A percentile compares a stretch with the other conserved stretches of the same genome.
These are phyloP conservation scores for Nothoprocta pentlandii DNA, from an alignment of 2,113 vertebrate genomes.

Conservation along the genomic window DNA sequence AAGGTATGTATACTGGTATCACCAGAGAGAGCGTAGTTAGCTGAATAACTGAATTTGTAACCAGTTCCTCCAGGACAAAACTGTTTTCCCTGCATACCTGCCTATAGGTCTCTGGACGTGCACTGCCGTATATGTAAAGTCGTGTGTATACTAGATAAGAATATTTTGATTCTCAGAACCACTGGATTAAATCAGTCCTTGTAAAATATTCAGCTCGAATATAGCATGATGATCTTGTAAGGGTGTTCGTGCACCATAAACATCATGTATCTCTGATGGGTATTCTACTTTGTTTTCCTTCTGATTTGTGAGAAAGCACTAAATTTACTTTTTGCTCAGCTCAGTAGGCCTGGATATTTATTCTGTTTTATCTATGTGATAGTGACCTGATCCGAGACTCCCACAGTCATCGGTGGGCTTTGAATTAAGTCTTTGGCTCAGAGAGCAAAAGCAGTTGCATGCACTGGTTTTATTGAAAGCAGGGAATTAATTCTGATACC, in stretches of 20 bases:
- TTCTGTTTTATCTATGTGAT: not conserved
- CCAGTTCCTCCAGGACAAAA: not conserved
- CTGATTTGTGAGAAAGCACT: not conserved
- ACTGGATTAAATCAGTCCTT: not conserved
- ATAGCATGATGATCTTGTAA: not conserved
- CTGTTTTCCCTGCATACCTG: not conserved
- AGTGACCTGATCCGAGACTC: not conserved
- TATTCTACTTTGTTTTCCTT: not conserved
- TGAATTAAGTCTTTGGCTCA: not conserved
- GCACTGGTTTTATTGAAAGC: not conserved
- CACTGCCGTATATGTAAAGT: not conserved
- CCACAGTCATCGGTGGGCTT: not conserved
- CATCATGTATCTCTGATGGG: not conserved
- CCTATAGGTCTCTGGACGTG: not conserved
- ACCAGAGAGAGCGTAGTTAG: not conserved
- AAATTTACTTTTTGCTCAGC: not conserved
- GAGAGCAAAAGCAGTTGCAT: not conserved
- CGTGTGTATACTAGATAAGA: not conserved
- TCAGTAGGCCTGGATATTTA: not conserved
- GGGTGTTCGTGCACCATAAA: not conserved
- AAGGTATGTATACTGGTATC: not conserved
- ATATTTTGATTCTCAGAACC: not conserved
- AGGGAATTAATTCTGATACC: not conserved
- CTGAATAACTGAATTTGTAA: conserved; percentile 3
- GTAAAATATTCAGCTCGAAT: not conserved